A percentile compares a stretch with the other conserved stretches of the same genome.
phyloP scores from a whole-genome alignment of 2,888 invertebrate genomes.

The Steinernema carpocapsae region DNA sequence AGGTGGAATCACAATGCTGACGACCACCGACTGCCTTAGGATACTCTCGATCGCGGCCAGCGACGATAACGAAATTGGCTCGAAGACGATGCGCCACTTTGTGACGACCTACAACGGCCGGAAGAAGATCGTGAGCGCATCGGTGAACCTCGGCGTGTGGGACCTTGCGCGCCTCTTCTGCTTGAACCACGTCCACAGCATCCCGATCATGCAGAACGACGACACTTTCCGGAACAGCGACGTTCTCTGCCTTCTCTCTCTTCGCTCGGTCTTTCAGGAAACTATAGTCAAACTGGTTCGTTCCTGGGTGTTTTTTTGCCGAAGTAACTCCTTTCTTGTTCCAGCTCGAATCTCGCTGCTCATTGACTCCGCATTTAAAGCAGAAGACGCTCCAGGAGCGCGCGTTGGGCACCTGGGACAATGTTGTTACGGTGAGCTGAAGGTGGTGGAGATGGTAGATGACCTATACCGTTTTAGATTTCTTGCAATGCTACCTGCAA shows the following conservation, averaged over 20 bases:
- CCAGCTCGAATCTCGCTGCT: conserved; percentile 58
- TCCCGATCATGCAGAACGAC: conserved; percentile 58
- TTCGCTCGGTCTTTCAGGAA: conserved; percentile 58
- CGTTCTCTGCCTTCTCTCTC: conserved; percentile 57
- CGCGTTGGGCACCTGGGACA: conserved; percentile 61
- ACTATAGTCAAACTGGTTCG: conserved; percentile 48
- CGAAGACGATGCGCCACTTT: conserved; percentile 32
- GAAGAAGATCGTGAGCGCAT: conserved; percentile 28
- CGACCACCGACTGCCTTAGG: conserved; percentile 53
- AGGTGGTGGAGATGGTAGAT: background rate
- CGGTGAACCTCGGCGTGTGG: conserved; percentile 57
- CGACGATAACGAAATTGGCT: conserved; percentile 46
- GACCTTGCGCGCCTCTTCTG: conserved; percentile 63
- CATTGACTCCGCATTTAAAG: conserved; percentile 57
- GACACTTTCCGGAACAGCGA: conserved; percentile 41
- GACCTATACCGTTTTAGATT: conserved; percentile 45
- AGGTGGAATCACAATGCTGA: conserved; percentile 45
- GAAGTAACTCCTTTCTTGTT: conserved; percentile 14
- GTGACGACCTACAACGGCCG: conserved; percentile 31
- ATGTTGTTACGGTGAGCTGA: conserved; percentile 53
- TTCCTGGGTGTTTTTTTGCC: background rate
- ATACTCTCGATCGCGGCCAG: conserved; percentile 52
- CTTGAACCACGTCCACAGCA: conserved; percentile 62
- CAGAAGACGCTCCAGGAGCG: conserved; percentile 56
- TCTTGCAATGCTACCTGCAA: conserved; percentile 45